phyloP scores from a whole-genome alignment of 2,888 invertebrate species.

The Drosophila yooni region DNA sequence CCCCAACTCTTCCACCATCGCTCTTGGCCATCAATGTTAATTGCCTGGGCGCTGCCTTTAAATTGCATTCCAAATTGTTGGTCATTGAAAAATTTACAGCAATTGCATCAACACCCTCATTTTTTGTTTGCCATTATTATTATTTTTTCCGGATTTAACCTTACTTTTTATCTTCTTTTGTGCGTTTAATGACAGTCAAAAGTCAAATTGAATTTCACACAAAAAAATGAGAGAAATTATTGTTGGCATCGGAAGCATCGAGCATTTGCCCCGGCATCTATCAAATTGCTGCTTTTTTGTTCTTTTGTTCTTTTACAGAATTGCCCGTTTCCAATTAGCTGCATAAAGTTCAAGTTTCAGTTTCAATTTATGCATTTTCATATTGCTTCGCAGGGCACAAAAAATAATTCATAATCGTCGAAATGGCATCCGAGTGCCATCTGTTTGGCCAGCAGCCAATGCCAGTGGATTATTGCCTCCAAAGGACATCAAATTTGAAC shows the following conservation, averaged over 20 bases:
- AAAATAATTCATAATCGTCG: conserved; percentile 69
- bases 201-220: conserved; percentile 67
- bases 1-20: background rate
- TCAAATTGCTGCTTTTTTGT: conserved; percentile 40
- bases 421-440: conserved; percentile 71
- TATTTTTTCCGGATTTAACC: conserved; percentile 4
- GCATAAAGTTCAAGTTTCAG: conserved; percentile 70
- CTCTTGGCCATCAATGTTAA: conserved; percentile 62
- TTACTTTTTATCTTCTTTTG: conserved; percentile 17
- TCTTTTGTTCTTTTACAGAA: conserved; percentile 2
- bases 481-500: conserved; percentile 27
- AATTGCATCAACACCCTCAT: conserved; percentile 61
- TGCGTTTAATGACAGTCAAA: conserved; percentile 51
- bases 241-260: conserved; percentile 35
- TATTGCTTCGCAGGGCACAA: conserved; percentile 25
- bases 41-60: conserved; percentile 53
- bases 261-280: conserved; percentile 44
- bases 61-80: conserved; percentile 58
- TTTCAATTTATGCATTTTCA: conserved; percentile 75
- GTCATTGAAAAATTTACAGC: conserved; percentile 46
- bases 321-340: conserved; percentile 71
- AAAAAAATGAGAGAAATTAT: conserved; percentile 21
- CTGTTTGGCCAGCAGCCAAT: conserved; percentile 70
- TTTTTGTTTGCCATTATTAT: conserved; percentile 12
- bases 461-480: conserved; percentile 69